Conservation (phyloP, 1,140 invertebrate species). For the Phymorhynchus buccinoides region DNA sequence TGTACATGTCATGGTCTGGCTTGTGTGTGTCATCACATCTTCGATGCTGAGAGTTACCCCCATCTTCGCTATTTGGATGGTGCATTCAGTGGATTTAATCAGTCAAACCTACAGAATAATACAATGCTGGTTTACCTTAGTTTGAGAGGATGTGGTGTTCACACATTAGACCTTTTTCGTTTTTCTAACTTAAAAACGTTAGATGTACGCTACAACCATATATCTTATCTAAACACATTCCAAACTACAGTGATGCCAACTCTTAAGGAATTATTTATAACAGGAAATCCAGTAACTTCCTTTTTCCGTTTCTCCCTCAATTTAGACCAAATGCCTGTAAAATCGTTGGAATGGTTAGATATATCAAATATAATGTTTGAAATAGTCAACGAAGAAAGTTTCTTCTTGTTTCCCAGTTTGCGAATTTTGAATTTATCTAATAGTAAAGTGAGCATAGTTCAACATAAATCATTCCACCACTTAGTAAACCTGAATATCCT, state of each 20-base stretch:
- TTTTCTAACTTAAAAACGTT: neutral
- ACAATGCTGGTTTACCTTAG: constrained; percentile 8
- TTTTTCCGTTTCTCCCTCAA: neutral
- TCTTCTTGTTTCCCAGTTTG: neutral
- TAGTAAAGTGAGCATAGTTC: neutral
- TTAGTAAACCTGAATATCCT: neutral
- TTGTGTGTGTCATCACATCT: neutral
- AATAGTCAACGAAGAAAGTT: neutral
- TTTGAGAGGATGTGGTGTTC: neutral
- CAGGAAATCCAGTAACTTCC: neutral
- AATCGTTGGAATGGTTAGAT: neutral
- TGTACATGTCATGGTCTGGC: neutral
- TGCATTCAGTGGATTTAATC: neutral
- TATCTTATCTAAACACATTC: neutral
- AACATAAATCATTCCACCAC: neutral
- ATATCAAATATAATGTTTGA: neutral
- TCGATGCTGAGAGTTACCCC: neutral
- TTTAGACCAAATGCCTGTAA: neutral
- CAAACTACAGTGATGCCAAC: neutral
- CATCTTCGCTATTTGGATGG: neutral
- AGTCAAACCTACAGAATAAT: neutral
- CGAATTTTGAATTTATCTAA: neutral
- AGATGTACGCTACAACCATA: neutral
- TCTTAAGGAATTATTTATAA: neutral
- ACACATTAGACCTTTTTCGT: neutral